Evolutionary conservation across 1,140 invertebrate genomes (phyloP).

Genomic region (Glossosoma conforme): DNA sequence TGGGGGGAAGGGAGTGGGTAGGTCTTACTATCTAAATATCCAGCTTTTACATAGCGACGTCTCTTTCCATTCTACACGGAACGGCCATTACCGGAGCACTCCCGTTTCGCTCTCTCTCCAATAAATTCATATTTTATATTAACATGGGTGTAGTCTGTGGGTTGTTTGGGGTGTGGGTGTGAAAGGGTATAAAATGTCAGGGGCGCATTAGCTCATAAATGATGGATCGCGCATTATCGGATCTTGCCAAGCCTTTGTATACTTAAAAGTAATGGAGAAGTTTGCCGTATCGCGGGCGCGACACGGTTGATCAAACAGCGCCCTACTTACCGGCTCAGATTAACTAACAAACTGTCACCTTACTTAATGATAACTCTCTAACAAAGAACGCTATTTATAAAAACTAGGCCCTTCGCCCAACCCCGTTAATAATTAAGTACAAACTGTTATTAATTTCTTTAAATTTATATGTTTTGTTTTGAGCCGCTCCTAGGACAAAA

Average conservation of each 20-base stretch:
- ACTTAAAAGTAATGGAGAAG: conserved; percentile 26
- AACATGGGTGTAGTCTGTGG: conserved; percentile 16
- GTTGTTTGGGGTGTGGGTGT: not conserved
- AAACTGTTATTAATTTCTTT: no score
- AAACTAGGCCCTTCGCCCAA: no score
- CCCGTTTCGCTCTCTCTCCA: not conserved
- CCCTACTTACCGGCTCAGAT: conserved; percentile 6
- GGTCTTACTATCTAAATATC: conserved; percentile 16
- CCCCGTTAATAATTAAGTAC: no score
- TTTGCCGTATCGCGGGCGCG: conserved; percentile 12
- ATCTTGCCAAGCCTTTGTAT: conserved; percentile 19
- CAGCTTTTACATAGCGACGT: conserved; percentile 6
- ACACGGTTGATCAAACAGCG: conserved; percentile 19
- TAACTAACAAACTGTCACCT: conserved; percentile 9
- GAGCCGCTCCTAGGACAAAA: no score
- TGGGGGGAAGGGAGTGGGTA: no score
- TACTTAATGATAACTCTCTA: no score
- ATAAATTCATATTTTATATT: conserved; percentile 29
- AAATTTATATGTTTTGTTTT: no score
- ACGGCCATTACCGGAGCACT: not conserved
- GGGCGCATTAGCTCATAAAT: conserved; percentile 28
- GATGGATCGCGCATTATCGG: conserved; percentile 31
- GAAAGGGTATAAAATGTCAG: conserved; percentile 28
- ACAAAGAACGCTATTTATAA: no score
- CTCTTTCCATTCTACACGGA: not conserved